A percentile compares a stretch with the other conserved stretches of the same genome.
phyloP scores from a whole-genome alignment of 2,888 invertebrate genomes.

The Steinernema carpocapsae region DNA sequence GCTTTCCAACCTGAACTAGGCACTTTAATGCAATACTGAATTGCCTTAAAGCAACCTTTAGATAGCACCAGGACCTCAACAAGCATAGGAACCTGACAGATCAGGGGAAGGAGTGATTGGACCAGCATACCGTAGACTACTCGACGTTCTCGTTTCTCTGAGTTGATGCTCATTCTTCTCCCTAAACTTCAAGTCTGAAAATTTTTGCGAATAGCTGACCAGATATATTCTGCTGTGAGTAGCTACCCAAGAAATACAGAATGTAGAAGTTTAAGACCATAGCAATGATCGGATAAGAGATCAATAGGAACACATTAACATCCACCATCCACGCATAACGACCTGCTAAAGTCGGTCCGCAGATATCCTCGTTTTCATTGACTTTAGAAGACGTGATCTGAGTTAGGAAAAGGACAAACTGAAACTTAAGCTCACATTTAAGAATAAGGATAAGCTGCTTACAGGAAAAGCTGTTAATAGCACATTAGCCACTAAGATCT shows the following conservation, averaged over 20 bases:
- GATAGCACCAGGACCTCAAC: no score
- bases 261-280: neutral
- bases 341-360: slow-evolving; percentile 3
- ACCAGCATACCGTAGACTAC: no score
- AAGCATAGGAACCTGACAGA: no score
- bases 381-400: neutral
- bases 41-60: no score
- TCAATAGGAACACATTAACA: neutral
- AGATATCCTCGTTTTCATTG: neutral
- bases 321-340: slow-evolving; percentile 2
- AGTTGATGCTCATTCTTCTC: no score
- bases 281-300: neutral
- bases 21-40: no score
- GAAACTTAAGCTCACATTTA: neutral
- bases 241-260: neutral
- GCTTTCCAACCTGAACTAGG: no score
- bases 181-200: no score
- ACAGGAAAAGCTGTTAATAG: neutral
- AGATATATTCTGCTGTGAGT: no score
- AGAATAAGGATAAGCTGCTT: neutral
- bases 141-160: no score
- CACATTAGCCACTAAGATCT: neutral
- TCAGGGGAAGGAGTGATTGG: no score
- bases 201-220: no score
- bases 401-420: neutral